Evolutionary conservation across 2,888 invertebrate genomes (phyloP).

Genomic region (Liodrosophila aerea): DNA sequence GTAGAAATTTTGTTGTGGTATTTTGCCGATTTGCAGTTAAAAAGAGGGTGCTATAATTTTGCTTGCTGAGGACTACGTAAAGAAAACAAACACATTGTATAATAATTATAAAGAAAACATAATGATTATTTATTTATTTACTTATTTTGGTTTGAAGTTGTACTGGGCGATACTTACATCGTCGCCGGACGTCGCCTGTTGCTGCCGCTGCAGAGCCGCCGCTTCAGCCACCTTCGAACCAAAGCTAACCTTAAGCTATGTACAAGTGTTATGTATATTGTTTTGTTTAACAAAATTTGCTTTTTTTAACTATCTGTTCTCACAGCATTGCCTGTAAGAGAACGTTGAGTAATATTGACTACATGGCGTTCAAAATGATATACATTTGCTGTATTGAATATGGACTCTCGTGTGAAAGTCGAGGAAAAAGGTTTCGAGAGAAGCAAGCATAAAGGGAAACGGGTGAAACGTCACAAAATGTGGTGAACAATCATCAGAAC

Average conservation of each 20-base stretch:
- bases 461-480: no score
- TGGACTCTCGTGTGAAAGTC: conserved; percentile 11
- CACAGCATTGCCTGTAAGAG: conserved; percentile 44
- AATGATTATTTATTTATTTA: conserved; percentile 32
- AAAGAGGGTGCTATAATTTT: conserved; percentile 45
- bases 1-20: not conserved
- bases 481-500: no score
- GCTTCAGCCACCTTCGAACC: conserved; percentile 71
- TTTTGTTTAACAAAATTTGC: conserved; percentile 27
- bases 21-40: conserved; percentile 41
- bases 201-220: conserved; percentile 63
- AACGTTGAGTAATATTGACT: conserved; percentile 49
- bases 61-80: conserved; percentile 26
- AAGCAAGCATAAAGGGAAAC: conserved; percentile 6
- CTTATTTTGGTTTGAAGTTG: conserved; percentile 45
- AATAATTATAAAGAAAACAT: no score
- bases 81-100: conserved; percentile 30
- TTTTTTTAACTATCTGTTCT: conserved; percentile 32
- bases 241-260: conserved; percentile 71
- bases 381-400: conserved; percentile 16
- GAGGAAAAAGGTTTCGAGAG: not conserved
- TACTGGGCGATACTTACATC: conserved; percentile 64
- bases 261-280: conserved; percentile 47
- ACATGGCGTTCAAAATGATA: conserved; percentile 30
- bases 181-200: conserved; percentile 66